A percentile compares a stretch with the other conserved stretches of the same genome.
These are phyloP conservation scores for Delphinapterus leucas DNA, from an alignment of 2,113 vertebrate species.

Conservation along the genomic window DNA sequence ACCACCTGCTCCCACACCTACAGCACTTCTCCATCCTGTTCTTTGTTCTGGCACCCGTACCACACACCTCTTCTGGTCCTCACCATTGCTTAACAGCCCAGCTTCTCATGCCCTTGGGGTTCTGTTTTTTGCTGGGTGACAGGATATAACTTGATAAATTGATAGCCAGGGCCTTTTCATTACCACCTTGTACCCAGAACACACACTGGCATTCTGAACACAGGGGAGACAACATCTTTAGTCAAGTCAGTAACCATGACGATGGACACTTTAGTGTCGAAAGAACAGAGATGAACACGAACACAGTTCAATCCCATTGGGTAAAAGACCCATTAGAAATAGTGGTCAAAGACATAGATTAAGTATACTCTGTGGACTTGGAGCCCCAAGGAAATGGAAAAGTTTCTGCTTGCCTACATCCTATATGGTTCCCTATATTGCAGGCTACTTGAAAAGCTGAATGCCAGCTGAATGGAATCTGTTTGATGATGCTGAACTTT, in stretches of 20 bases:
- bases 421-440: neutral
- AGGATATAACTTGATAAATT: neutral
- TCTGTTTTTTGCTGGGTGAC: neutral
- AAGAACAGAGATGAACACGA: neutral
- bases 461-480: neutral
- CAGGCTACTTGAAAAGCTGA: neutral
- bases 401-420: neutral
- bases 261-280: neutral
- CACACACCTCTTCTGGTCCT: neutral
- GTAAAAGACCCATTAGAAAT: neutral
- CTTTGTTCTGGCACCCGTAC: neutral
- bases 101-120: neutral
- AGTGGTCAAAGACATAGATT: neutral
- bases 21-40: neutral
- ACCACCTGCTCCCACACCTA: rapidly evolving
- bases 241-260: neutral
- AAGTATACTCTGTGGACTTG: neutral
- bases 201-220: neutral
- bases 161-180: neutral
- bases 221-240: neutral
- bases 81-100: neutral
- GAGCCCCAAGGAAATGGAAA: neutral
- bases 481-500: neutral
- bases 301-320: neutral
- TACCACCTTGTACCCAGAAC: neutral